Evolutionary conservation across 2,113 vertebrate species (phyloP), one percentile per base, ranked within the genome.

Genomic region (Acrocephalus arundinaceus): DNA sequence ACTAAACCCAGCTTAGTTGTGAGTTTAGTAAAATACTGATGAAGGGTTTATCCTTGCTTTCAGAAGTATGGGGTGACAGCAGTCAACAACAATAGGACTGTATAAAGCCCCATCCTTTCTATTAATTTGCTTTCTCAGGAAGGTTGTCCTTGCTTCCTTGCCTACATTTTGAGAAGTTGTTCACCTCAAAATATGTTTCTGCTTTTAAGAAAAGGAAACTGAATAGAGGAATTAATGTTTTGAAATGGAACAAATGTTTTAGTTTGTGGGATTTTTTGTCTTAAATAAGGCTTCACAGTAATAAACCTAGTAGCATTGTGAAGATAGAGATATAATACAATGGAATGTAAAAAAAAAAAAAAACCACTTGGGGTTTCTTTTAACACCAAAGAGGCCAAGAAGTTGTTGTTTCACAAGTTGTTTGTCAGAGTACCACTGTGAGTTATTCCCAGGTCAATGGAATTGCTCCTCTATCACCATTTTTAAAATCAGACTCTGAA

Each of bases 251-350:
- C 21, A 48, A 57, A 17, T 48, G 4, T 48, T 91, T 33, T 65
- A 43, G 21, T 58, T 82, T 51, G 28, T 37, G n/a, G 5, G 4
- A 0, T 0, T 54, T 71, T 37, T 85, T 61, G 20, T 58, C 45
- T 45, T 83, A 35, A 85, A 30, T 76, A 58, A 78, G 25, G 41
- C 15, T 90, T 81, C 31, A 6, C 9, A 51, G 25, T 41, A 67
- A 72, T 63, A 63, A 46, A 66, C 7, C 6, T n/a, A 35, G 18
- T 19, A 25, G 14, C 2, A 1, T 55, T 68, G 15, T 84, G 68
- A 65, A 70, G 27, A 33, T 39, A 10, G 35, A 19, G 70, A 11
- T 79, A 17, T 7, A 45, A n/a, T 59, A 30, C 3, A 82, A 13
- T 37, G 10, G 66, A 66, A 67, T 46, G 25, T 43, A 58, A 82